Percentiles rank a stretch among this genome's conserved stretches.
These are phyloP conservation scores for Eudemis profundana DNA, from an alignment of 2,888 invertebrate species.

Conservation along the genomic window DNA sequence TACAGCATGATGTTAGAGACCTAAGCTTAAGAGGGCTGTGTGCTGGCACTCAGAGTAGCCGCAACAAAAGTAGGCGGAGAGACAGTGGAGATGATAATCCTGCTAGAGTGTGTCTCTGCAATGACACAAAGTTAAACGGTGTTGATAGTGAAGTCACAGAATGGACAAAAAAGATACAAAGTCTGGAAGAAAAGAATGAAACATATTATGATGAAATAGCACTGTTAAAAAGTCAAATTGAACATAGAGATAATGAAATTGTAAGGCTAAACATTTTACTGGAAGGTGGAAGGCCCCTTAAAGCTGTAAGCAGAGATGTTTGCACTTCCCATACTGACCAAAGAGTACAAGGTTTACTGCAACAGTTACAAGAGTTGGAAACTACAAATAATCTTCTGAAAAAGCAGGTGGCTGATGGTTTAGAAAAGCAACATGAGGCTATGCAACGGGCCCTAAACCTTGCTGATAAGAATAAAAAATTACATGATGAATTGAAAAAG, in stretches of 20 bases:
- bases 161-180: slow-evolving; percentile 73
- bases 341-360: slow-evolving; percentile 84
- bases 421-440: slow-evolving; percentile 91
- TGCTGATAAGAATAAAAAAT: slow-evolving; percentile 89
- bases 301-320: slow-evolving; percentile 87
- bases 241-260: slow-evolving; percentile 89
- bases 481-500: slow-evolving; percentile 90
- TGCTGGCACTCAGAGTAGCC: slow-evolving; percentile 76
- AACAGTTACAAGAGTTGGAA: slow-evolving; percentile 86
- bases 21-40: slow-evolving; percentile 77
- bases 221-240: slow-evolving; percentile 72
- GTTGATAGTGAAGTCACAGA: slow-evolving; percentile 72
- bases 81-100: slow-evolving; percentile 57
- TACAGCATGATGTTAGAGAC: slow-evolving; percentile 77
- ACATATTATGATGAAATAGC: slow-evolving; percentile 71
- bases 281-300: slow-evolving; percentile 89
- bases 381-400: slow-evolving; percentile 80
- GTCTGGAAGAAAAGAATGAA: slow-evolving; percentile 76
- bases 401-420: slow-evolving; percentile 81
- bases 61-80: slow-evolving; percentile 72
- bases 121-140: slow-evolving; percentile 52
- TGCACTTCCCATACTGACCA: slow-evolving; percentile 85
- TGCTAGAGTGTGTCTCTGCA: slow-evolving; percentile 64
- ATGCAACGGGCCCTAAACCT: slow-evolving; percentile 90
- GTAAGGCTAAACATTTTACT: slow-evolving; percentile 87